A percentile compares a stretch with the other conserved stretches of the same genome.
Evolutionary conservation across 92 coral and sea anemone species (phyloP).

Genomic region (Epizoanthus rinbou): DNA sequence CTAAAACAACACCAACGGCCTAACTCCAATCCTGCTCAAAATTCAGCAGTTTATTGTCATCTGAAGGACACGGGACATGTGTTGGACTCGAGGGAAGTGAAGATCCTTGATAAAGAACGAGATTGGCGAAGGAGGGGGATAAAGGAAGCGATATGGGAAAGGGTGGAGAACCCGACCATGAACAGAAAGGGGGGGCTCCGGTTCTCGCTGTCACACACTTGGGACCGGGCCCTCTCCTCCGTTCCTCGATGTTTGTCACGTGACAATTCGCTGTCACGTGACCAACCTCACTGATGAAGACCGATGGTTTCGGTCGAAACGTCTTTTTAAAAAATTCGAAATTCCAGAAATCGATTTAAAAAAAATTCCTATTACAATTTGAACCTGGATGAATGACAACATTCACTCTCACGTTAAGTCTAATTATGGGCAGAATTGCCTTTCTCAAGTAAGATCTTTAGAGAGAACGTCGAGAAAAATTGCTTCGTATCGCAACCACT

Average conservation of each 20-base stretch:
- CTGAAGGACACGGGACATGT: constrained; percentile 19
- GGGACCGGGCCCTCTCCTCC: constrained; percentile 46
- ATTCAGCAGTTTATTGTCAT: constrained; percentile 30
- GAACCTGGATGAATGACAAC: no score
- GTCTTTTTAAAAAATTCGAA: background rate
- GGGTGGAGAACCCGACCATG: constrained; percentile 45
- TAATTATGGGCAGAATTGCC: constrained; percentile 32
- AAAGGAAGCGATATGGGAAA: constrained; percentile 35
- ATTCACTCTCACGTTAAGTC: constrained; percentile 6
- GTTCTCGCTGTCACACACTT: constrained; percentile 28
- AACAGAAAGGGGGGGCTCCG: constrained; percentile 49
- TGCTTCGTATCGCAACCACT: constrained; percentile 27
- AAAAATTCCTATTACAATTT: background rate
- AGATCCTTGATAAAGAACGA: constrained; percentile 42
- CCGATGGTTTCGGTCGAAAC: background rate
- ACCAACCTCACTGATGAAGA: constrained; percentile 25
- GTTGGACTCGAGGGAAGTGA: constrained; percentile 22
- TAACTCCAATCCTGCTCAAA: constrained; percentile 32
- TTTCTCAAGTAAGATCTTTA: constrained; percentile 12
- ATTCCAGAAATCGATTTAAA: constrained; percentile 7
- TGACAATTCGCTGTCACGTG: constrained; percentile 38
- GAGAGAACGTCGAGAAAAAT: constrained; percentile 8
- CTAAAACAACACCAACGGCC: constrained; percentile 13
- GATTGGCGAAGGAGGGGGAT: constrained; percentile 49
- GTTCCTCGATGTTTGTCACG: constrained; percentile 48